These are phyloP conservation scores for Drosophila kurseongensis DNA, from an alignment of 1,140 invertebrate species.

Conservation along the genomic window DNA sequence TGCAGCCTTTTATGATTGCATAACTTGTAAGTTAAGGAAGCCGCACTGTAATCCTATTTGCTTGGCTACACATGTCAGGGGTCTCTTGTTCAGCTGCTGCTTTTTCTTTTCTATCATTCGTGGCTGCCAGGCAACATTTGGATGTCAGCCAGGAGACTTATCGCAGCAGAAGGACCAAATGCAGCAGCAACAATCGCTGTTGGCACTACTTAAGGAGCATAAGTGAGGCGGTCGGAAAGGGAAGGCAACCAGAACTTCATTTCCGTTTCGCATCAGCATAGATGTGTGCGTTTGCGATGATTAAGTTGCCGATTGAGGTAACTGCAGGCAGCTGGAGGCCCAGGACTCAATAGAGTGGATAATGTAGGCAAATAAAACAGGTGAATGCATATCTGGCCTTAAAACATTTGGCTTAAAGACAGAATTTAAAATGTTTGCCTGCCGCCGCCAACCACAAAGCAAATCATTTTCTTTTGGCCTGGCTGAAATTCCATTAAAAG, in stretches of 20 bases:
- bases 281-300: conserved; percentile 24
- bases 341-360: conserved; percentile 72
- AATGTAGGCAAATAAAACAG: conserved; percentile 78
- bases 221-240: conserved; percentile 8
- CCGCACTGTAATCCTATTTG: conserved; percentile 6
- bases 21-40: not conserved
- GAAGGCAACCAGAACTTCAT: conserved; percentile 47
- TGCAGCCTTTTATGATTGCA: not conserved
- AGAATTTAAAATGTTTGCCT: conserved; percentile 20
- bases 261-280: conserved; percentile 40
- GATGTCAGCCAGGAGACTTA: conserved; percentile 46
- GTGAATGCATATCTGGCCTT: conserved; percentile 53
- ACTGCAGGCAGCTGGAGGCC: conserved; percentile 21
- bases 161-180: conserved; percentile 15
- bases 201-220: conserved; percentile 28
- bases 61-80: conserved; percentile 42
- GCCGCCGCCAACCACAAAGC: not conserved
- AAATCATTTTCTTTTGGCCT: conserved; percentile 7
- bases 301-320: conserved; percentile 33
- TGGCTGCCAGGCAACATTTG: conserved; percentile 15
- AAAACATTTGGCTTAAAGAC: conserved; percentile 19
- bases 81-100: conserved; percentile 7
- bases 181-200: conserved; percentile 31
- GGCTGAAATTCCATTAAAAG: conserved; percentile 35
- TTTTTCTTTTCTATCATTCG: conserved; percentile 22